phyloP scores from a whole-genome alignment of 2,797 vertebrate genomes.

The Pseudocheirus occidentalis region DNA sequence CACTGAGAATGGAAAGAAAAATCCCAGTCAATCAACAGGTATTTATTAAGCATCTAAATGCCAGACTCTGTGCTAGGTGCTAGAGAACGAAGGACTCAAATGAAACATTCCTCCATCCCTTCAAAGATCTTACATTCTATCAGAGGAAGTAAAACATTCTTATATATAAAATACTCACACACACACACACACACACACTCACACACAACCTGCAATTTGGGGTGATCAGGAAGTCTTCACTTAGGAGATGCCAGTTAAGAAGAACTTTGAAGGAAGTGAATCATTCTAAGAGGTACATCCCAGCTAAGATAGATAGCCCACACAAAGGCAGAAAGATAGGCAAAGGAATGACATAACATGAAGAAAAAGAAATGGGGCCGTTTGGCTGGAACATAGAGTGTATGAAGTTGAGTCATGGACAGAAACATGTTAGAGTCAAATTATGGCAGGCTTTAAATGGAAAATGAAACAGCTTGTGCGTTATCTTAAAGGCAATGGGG shows the following conservation, averaged over 20 bases:
- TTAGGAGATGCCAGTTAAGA: background rate
- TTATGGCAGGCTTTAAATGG: background rate
- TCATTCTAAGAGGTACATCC: background rate
- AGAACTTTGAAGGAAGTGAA: background rate
- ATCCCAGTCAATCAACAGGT: background rate
- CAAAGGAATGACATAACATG: background rate
- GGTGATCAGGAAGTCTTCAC: background rate
- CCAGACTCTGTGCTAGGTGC: background rate
- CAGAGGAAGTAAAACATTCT: background rate
- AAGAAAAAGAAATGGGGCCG: background rate
- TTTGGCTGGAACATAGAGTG: background rate
- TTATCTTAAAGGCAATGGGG: background rate
- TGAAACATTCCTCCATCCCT: background rate
- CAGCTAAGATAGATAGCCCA: background rate
- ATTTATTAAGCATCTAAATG: background rate
- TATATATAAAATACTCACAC: background rate
- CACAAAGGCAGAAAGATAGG: background rate
- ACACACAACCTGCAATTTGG: background rate
- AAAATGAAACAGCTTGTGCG: background rate
- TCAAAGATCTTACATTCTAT: background rate
- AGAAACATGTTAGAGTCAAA: background rate
- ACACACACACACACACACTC: background rate
- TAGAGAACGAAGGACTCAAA: background rate
- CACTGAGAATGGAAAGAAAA: background rate
- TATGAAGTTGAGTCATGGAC: background rate